Percentiles rank a stretch among this genome's conserved stretches.
phyloP scores from a whole-genome alignment of 2,888 invertebrate species.

The Ephialtes manifestator region DNA sequence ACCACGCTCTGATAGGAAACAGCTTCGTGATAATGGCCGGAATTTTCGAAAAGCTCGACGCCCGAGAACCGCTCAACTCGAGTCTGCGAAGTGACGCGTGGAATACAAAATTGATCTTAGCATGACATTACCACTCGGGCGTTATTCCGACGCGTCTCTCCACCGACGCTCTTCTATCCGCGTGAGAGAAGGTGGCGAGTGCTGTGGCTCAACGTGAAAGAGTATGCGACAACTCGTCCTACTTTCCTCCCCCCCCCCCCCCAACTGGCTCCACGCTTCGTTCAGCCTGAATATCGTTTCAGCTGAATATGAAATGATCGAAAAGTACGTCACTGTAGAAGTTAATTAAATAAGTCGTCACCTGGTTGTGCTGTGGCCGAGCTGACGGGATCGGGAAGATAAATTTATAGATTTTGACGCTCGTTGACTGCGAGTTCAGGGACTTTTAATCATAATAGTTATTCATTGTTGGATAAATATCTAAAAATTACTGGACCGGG shows the following conservation, averaged over 20 bases:
- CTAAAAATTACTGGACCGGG: too few relatives aligned
- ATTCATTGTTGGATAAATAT: too few relatives aligned
- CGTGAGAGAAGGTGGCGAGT: conserved; percentile 26
- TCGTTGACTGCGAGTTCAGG: too few relatives aligned
- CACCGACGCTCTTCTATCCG: conserved; percentile 28
- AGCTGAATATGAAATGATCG: conserved; percentile 53
- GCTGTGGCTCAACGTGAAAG: conserved; percentile 31
- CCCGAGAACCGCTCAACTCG: conserved; percentile 76
- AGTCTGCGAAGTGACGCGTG: conserved; percentile 81
- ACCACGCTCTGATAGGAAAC: conserved; percentile 63
- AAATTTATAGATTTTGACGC: conserved; percentile 6
- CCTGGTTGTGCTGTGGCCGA: conserved; percentile 21
- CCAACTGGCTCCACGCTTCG: conserved; percentile 1
- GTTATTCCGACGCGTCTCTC: conserved; percentile 63
- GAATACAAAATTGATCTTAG: conserved; percentile 84
- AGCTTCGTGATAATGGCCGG: conserved; percentile 78
- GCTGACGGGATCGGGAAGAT: not conserved
- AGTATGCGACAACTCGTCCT: conserved; percentile 44
- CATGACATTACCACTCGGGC: conserved; percentile 78
- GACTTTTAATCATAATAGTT: too few relatives aligned
- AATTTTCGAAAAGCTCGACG: conserved; percentile 81
- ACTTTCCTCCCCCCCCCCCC: not conserved
- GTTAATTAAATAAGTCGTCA: conserved; percentile 55
- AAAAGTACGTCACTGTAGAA: conserved; percentile 49
- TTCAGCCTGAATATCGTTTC: conserved; percentile 7